Evolutionary conservation across 1,140 invertebrate species (phyloP).

Genomic region (Hesperophylax magnus): DNA sequence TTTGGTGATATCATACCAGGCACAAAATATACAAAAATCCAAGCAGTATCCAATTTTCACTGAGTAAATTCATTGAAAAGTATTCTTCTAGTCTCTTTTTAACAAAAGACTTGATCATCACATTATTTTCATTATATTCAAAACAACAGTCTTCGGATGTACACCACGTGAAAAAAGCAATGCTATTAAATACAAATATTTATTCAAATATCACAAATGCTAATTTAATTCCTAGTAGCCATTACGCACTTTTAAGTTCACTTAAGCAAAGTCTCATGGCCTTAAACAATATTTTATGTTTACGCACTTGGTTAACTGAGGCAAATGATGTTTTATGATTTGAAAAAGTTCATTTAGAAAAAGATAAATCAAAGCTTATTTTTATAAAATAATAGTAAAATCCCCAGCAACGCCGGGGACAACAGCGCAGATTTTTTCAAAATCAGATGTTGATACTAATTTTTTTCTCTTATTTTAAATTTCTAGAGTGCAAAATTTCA

Average conservation of each 20-base stretch:
- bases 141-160: conserved; percentile 22
- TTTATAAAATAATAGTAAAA: too few species aligned
- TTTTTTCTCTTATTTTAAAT: too few species aligned
- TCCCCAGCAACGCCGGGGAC: too few species aligned
- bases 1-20: conserved; percentile 28
- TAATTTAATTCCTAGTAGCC: conserved; percentile 31
- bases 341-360: too few species aligned
- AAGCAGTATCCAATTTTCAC: conserved; percentile 27
- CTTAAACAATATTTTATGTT: not conserved
- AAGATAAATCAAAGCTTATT: too few species aligned
- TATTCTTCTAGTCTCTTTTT: not conserved
- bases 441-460: too few species aligned
- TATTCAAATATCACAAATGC: conserved; percentile 36
- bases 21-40: conserved; percentile 30
- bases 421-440: too few species aligned
- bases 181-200: conserved; percentile 36
- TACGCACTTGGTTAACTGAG: too few species aligned
- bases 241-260: conserved; percentile 1
- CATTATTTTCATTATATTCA: conserved; percentile 11
- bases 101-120: not conserved
- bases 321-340: too few species aligned
- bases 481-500: too few species aligned
- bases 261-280: conserved; percentile 9
- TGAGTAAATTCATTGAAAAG: not conserved
- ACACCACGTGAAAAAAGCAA: conserved; percentile 20